Conservation (phyloP, 1,140 invertebrate genomes). For the Pogonomyrmex californicus region DNA sequence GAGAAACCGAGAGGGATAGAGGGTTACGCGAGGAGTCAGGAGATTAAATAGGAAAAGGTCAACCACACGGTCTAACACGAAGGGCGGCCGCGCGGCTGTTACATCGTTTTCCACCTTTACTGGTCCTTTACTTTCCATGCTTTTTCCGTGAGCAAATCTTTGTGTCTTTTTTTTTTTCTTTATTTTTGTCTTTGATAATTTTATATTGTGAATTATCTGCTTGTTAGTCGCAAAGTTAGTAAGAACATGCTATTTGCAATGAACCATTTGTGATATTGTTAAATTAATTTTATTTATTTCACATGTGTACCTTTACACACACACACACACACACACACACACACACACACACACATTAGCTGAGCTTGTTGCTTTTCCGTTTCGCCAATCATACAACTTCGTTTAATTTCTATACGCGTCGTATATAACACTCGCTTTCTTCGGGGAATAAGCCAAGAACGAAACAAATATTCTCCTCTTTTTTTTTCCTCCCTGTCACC, state of each 20-base stretch:
- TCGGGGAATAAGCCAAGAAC: slow-evolving; percentile 28
- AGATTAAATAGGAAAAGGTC: slow-evolving; percentile 73
- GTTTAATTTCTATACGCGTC: background rate
- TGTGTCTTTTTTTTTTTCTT: background rate
- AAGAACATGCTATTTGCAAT: background rate
- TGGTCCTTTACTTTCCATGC: slow-evolving; percentile 33
- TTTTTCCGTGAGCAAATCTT: slow-evolving; percentile 1
- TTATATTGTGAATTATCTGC: background rate
- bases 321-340: background rate
- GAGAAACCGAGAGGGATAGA: slow-evolving; percentile 46
- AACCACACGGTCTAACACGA: slow-evolving; percentile 70
- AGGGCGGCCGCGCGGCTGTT: slow-evolving; percentile 45
- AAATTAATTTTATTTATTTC: background rate
- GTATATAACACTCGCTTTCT: slow-evolving; percentile 8
- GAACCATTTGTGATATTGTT: background rate
- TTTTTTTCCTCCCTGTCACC: background rate
- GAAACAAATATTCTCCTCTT: slow-evolving; percentile 38
- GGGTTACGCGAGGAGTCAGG: slow-evolving; percentile 63
- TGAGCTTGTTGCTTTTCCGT: background rate
- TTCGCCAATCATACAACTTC: background rate
- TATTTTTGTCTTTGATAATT: background rate
- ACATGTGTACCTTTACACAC: no score
- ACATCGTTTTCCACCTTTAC: slow-evolving; percentile 21
- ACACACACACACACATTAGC: background rate
- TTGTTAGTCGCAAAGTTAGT: background rate